phyloP scores from a whole-genome alignment of 2,797 vertebrate genomes.

The Chromis chromis region DNA sequence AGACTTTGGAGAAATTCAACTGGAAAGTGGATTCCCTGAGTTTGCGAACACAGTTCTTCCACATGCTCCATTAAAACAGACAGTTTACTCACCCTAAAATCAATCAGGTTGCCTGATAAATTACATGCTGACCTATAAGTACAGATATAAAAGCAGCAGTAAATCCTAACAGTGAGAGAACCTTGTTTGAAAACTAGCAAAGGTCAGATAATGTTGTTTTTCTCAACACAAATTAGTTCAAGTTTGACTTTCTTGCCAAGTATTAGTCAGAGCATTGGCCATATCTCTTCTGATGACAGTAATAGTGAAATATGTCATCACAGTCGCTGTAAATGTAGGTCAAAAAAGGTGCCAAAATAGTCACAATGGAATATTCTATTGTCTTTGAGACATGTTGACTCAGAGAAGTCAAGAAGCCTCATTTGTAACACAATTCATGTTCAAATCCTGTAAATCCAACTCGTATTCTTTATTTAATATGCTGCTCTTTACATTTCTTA shows the following conservation, averaged over 20 bases:
- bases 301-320: conserved; percentile 6
- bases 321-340: conserved; percentile 10
- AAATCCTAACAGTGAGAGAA: neutral
- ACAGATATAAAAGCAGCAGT: conserved; percentile 8
- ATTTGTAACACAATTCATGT: neutral
- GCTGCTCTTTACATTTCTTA: neutral
- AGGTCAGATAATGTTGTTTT: conserved; percentile 10
- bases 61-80: neutral
- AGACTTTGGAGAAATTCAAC: neutral
- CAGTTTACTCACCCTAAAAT: neutral
- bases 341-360: conserved; percentile 3
- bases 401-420: too few relatives aligned
- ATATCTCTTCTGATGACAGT: conserved; percentile 12
- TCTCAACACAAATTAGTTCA: neutral
- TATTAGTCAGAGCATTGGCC: conserved; percentile 11
- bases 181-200: neutral
- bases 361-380: conserved; percentile 1
- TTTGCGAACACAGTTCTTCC: conserved; percentile 5
- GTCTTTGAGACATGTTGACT: neutral
- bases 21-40: conserved; percentile 2
- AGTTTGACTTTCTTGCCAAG: neutral
- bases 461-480: neutral
- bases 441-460: neutral
- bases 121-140: neutral
- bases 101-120: neutral